These are phyloP conservation scores for Brachylomia viminalis DNA, from an alignment of 2,888 invertebrate species.

Conservation along the genomic window DNA sequence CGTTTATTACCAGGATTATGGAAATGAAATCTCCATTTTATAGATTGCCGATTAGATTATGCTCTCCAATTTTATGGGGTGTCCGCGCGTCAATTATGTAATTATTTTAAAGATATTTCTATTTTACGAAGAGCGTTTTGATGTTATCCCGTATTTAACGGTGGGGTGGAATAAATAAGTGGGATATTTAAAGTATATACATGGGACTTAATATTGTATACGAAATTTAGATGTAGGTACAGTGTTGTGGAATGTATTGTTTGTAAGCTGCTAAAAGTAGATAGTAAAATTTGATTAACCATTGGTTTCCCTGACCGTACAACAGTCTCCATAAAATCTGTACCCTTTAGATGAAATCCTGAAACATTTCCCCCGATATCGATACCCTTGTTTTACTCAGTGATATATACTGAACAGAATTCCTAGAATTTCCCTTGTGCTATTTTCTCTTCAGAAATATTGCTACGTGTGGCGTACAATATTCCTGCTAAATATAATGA, in stretches of 20 bases:
- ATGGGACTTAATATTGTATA: background rate
- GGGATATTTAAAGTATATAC: constrained; percentile 1
- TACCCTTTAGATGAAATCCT: no score
- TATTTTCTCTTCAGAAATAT: background rate
- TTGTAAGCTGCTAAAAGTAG: no score
- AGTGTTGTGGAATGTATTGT: background rate
- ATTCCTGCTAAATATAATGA: constrained; percentile 20
- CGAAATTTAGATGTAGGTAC: background rate
- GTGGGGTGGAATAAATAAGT: background rate
- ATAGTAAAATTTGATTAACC: background rate
- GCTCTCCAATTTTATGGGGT: constrained; percentile 54
- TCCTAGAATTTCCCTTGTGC: constrained; percentile 1
- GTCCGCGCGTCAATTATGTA: constrained; percentile 51
- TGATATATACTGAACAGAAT: background rate
- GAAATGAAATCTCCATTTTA: constrained; percentile 66
- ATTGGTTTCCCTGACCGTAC: background rate
- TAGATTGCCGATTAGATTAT: constrained; percentile 63
- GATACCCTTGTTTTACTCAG: background rate
- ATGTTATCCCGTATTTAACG: constrained; percentile 28
- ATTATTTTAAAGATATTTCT: constrained; percentile 50
- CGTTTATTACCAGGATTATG: constrained; percentile 63
- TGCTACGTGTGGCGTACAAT: background rate
- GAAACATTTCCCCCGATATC: background rate
- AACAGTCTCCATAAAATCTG: background rate
- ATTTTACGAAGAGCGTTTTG: constrained; percentile 31